Conservation (phyloP, 2,888 invertebrate genomes). For the Diaperis boleti region DNA sequence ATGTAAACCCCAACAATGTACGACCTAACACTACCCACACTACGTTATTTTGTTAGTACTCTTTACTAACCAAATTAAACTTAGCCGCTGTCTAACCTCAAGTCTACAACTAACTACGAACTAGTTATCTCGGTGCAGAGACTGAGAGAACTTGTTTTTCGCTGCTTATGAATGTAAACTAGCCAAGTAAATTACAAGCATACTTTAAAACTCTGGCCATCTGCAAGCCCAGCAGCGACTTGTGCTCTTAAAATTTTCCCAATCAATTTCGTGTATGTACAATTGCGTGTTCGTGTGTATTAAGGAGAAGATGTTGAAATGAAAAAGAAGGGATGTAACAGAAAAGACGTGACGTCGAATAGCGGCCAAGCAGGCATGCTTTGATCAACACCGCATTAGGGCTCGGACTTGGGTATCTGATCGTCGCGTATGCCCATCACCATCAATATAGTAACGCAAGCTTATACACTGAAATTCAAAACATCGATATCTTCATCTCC, state of each 20-base stretch:
- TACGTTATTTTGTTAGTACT: conserved; percentile 28
- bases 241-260: not conserved
- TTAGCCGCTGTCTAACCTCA: not conserved
- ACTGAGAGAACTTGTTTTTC: not conserved
- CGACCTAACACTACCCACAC: conserved; percentile 24
- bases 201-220: too few species aligned
- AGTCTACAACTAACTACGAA: not conserved
- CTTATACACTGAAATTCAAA: conserved; percentile 39
- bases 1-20: conserved; percentile 17
- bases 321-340: not conserved
- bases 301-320: conserved; percentile 12
- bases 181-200: too few species aligned
- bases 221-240: conserved; percentile 1
- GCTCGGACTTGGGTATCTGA: conserved; percentile 61
- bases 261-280: not conserved
- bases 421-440: conserved; percentile 67
- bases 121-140: not conserved
- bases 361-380: conserved; percentile 58
- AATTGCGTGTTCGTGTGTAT: not conserved
- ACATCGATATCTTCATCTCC: conserved; percentile 56
- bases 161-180: too few species aligned
- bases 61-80: conserved; percentile 7
- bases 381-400: conserved; percentile 62
- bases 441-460: conserved; percentile 52
- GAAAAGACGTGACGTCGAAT: conserved; percentile 27